A percentile compares a stretch with the other conserved stretches of the same genome.
Conservation (phyloP, 2,888 invertebrate genomes). For the Coremacera marginata region DNA sequence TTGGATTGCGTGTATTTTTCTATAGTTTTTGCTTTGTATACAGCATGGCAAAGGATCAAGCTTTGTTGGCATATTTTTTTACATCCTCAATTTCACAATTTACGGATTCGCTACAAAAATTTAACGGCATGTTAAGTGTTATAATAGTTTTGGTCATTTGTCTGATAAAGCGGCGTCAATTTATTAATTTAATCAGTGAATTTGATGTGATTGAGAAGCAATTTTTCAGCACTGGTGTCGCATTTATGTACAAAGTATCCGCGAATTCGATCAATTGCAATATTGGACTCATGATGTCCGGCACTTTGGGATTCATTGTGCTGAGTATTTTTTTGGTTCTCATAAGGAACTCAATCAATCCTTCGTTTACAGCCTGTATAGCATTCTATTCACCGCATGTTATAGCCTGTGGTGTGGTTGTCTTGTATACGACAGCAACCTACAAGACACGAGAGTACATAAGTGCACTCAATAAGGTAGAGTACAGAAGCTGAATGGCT, state of each 20-base stretch:
- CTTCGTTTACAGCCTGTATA: constrained; percentile 47
- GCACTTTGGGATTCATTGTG: constrained; percentile 47
- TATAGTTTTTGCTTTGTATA: constrained; percentile 48
- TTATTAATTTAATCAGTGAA: constrained; percentile 47
- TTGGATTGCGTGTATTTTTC: constrained; percentile 50
- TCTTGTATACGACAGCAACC: constrained; percentile 51
- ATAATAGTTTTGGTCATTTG: constrained; percentile 50
- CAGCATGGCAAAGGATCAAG: constrained; percentile 43
- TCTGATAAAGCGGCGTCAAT: constrained; percentile 42
- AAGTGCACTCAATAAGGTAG: constrained; percentile 59
- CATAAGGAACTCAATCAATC: constrained; percentile 17
- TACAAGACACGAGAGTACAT: constrained; percentile 56
- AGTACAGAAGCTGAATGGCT: background rate
- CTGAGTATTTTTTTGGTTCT: constrained; percentile 52
- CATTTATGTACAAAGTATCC: constrained; percentile 49
- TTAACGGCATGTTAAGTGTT: constrained; percentile 57
- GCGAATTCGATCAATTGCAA: constrained; percentile 46
- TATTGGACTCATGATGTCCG: constrained; percentile 41
- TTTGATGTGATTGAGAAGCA: constrained; percentile 53
- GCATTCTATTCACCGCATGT: constrained; percentile 60
- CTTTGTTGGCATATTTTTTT: constrained; percentile 55
- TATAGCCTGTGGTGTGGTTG: constrained; percentile 55
- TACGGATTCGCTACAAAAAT: constrained; percentile 57
- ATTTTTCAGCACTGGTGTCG: constrained; percentile 54
- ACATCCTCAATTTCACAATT: constrained; percentile 53